Evolutionary conservation across 1,140 invertebrate genomes (phyloP), one percentile per base, ranked within the genome.

Genomic region (Helicoverpa zea): DNA sequence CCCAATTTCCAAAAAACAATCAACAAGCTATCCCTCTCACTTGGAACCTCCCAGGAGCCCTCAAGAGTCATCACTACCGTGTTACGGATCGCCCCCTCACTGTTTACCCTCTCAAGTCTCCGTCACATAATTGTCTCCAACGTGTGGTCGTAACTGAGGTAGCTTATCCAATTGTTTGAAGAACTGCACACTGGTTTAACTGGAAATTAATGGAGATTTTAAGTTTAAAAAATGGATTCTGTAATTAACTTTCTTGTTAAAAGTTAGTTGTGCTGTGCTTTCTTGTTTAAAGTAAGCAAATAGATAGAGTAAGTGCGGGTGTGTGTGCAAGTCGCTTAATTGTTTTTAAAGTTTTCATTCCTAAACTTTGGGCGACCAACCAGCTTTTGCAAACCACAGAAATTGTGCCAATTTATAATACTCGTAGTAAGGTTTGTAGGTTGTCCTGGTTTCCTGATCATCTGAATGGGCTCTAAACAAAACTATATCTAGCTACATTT

Each of bases 81-180:
- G 87, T 87, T 90, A 92, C 88, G 86, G 84, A 85, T 88, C 83
- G 91, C 87, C 87, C 87, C 86, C 87, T 80, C 87, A 18, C 4
- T 93, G 83, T 93, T 92, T 91, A 82, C 82, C 79, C 86, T 89
- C 90, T 88, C 80, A 78, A 91, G 64, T 84, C 86, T 86, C 90
- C 91, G 90, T 91, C 90, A 91, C 90, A 90, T 89, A 91, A 92
- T 91, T 90, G 87, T 86, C 85, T 82, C 81, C 52, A 72, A 84
- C 85, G 92, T 93, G 92, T 91, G 92, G 92, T 91, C 79, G 54
- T 80, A 82, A 83, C 74, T 43, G 61, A 74, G 78, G 81, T 83
- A 82, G 79, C 74, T 68, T 72, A 66, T 54, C 12, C 18, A 72
- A 7, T 66, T 77, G 61, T 77, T 77, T 77, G 61, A 66, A 54